A percentile compares a stretch with the other conserved stretches of the same genome.
Conservation (phyloP, 1,140 invertebrate species). For the Pinna nobilis region DNA sequence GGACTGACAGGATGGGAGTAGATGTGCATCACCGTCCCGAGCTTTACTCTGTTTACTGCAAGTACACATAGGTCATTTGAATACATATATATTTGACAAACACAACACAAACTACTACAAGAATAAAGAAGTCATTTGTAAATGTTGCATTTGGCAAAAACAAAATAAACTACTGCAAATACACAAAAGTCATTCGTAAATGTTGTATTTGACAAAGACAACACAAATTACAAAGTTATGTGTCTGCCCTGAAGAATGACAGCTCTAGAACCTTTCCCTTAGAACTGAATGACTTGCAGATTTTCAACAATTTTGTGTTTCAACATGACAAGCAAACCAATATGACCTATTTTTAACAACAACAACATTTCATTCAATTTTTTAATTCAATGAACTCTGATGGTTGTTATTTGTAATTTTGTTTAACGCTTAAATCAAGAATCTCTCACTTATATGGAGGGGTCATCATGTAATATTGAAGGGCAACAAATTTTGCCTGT, state of each 20-base stretch:
- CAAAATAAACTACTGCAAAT: neutral
- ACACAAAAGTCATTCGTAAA: neutral
- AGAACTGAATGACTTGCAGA: no score
- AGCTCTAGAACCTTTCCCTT: no score
- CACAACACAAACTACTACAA: neutral
- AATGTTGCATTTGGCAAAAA: neutral
- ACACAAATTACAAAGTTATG: neutral
- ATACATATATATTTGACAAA: no score
- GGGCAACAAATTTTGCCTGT: no score
- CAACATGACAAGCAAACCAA: neutral
- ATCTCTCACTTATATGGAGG: no score
- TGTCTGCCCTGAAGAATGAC: no score
- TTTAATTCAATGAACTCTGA: neutral
- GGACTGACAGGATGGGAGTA: constrained; percentile 31
- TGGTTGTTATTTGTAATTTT: neutral
- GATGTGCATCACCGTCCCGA: constrained; percentile 30
- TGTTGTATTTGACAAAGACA: neutral
- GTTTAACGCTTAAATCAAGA: no score
- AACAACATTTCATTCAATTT: neutral
- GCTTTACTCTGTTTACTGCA: constrained; percentile 41
- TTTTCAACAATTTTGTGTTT: no score
- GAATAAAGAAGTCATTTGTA: neutral
- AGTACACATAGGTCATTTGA: neutral
- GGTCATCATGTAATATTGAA: no score
- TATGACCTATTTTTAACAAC: neutral